Evolutionary conservation across 2,113 vertebrate genomes (phyloP), one percentile per base, ranked within the genome.

Genomic region (Callaeas wilsoni): DNA sequence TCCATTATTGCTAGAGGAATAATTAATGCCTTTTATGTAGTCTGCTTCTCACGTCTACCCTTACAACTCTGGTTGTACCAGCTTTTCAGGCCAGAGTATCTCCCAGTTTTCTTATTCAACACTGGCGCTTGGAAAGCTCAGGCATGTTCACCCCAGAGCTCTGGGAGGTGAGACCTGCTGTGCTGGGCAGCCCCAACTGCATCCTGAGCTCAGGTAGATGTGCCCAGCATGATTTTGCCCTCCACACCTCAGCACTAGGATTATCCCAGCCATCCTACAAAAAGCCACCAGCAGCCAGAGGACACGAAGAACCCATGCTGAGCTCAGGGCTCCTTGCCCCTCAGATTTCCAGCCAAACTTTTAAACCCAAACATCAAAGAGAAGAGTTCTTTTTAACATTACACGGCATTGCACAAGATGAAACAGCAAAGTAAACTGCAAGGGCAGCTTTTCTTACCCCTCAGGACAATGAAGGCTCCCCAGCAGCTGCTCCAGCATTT

Each of bases 291-390:
- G 32, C 44, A 90, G 41, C 67, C 67, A 52, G 68, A 32, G 21
- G 25, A 65, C n/a, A 26, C 0, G 0, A n/a, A 44, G n/a, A 76
- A n/a, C 3, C n/a, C 25, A 14, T 1, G 1, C 8, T 44, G n/a
- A 86, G 39, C 67, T 44, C 59, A 44, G 29, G 32, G 20, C 49
- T 49, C 23, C 1, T 7, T 16, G 21, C 15, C 16, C 30, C 25
- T 15, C 16, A 27, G 8, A 18, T 10, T 44, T 53, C n/a, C 64
- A 89, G n/a, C 13, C 49, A 65, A 74, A 60, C 37, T 41, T 73
- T 53, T 15, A 65, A 79, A 46, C 14, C 46, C 47, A 49, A 52
- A 46, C 14, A 6, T 49, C 47, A 33, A 67, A 57, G 6, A 64
- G 4, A 62, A 56, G 7, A 55, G 14, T 2, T 17, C 10, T 41